Evolutionary conservation across 2,888 invertebrate species (phyloP).

Genomic region (Escarpia spicata): DNA sequence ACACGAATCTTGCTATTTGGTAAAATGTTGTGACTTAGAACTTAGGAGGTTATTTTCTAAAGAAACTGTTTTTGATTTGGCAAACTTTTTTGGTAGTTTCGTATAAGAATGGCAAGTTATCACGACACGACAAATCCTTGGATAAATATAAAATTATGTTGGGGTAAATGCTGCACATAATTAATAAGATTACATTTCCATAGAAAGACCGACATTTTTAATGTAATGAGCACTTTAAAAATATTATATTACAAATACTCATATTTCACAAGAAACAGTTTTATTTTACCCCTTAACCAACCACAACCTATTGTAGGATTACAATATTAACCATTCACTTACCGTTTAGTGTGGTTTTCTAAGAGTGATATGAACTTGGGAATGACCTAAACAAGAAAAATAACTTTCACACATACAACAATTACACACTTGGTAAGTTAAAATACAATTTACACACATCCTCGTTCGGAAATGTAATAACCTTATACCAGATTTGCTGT

Average conservation of each 20-base stretch:
- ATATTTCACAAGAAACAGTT: not conserved
- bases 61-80: no score
- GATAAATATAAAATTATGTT: no score
- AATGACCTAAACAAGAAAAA: slow-evolving; percentile 42
- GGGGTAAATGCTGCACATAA: no score
- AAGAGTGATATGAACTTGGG: slow-evolving; percentile 50
- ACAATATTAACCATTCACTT: not conserved
- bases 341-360: slow-evolving; percentile 44
- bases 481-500: not conserved
- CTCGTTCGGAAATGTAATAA: not conserved
- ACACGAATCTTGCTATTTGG: no score
- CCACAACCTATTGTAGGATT: not conserved
- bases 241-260: not conserved
- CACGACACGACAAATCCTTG: no score
- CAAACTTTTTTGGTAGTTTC: no score
- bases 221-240: no score
- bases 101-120: no score
- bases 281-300: not conserved
- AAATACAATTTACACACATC: not conserved
- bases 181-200: no score
- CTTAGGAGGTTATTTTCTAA: no score
- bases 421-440: not conserved
- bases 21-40: no score
- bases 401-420: not conserved
- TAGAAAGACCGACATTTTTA: no score